Percentiles rank a stretch among this genome's conserved stretches.
Conservation (phyloP, 2,888 invertebrate genomes). For the Bombyx huttoni region DNA sequence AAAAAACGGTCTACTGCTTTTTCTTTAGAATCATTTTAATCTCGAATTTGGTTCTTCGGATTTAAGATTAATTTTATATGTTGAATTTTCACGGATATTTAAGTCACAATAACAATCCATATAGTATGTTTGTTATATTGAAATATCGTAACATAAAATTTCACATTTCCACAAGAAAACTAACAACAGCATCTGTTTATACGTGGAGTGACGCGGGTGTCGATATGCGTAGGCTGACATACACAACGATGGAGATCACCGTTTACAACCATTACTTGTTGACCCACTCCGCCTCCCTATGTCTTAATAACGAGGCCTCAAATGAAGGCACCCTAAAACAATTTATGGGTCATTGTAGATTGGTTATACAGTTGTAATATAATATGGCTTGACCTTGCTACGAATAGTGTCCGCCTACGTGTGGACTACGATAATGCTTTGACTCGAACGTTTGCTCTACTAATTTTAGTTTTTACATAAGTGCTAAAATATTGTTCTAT, state of each 20-base stretch:
- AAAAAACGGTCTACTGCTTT: no score
- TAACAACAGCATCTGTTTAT: slow-evolving; percentile 33
- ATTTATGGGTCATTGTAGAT: not conserved
- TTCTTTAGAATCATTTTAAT: no score
- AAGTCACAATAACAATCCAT: no score
- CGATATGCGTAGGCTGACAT: slow-evolving; percentile 44
- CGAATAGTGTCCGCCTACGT: slow-evolving; percentile 65
- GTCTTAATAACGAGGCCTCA: slow-evolving; percentile 9
- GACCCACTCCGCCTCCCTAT: slow-evolving; percentile 22
- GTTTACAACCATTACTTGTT: slow-evolving; percentile 23
- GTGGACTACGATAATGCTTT: slow-evolving; percentile 28
- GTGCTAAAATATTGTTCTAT: no score
- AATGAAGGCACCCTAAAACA: slow-evolving; percentile 5
- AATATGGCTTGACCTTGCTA: slow-evolving; percentile 66
- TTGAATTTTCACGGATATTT: no score
- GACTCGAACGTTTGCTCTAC: slow-evolving; percentile 15
- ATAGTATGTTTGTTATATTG: no score
- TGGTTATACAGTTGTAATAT: slow-evolving; percentile 39
- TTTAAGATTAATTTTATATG: no score
- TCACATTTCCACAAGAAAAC: slow-evolving; percentile 5
- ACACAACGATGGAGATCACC: slow-evolving; percentile 33
- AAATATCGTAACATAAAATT: not conserved
- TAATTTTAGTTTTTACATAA: not conserved
- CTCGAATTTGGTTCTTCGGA: no score
- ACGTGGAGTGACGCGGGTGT: slow-evolving; percentile 35